Base-by-base conservation (phyloP, 1,140 invertebrate genomes). In the Plectrocnemia conspersa region DNA sequence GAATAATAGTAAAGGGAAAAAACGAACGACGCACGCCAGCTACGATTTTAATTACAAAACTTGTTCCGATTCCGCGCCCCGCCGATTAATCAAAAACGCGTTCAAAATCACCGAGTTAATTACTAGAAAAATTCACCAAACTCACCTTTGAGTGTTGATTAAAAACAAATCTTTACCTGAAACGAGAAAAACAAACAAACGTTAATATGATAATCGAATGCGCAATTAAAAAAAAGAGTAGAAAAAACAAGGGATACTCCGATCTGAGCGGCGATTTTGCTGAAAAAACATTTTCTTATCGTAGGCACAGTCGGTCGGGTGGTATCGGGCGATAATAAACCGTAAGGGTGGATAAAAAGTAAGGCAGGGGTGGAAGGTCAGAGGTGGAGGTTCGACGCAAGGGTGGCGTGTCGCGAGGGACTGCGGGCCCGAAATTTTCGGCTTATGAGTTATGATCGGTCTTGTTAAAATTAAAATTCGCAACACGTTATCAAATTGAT, bases 231-330 rank as follows among this genome's bases (percentile, higher is more conserved):
- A n/a, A n/a, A 32, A 32, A 32, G 7, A 9, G n/a, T n/a, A n/a
- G n/a, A 32, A 32, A 32, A 32, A 44, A 15, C 9, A 44, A 7
- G 23, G 18, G 41, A 44, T 5, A 21, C 15, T 7, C 23, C 10
- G 23, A 25, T 40, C 10, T n/a, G 40, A 41, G 6, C 18, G 13
- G 25, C 24, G 32, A 48, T 42, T 38, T 38, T 44, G 55, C 55
- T 57, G 55, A 52, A 52, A 56, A 56, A 56, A 36, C 29, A 32
- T 32, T 56, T 50, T 21, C 54, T 56, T 56, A 56, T 56, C 55
- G 48, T 29, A 35, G 33, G 25, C 48, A 45, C 29, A 38, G 41
- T 19, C 11, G 19, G 33, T 7, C 35, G 29, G 27, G 10, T 27
- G 45, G 45, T 25, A 27, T 16, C 7, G 45, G 45, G n/a, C 45